These are phyloP conservation scores for Tortricodes alternella DNA, from an alignment of 2,888 invertebrate genomes.

Conservation along the genomic window DNA sequence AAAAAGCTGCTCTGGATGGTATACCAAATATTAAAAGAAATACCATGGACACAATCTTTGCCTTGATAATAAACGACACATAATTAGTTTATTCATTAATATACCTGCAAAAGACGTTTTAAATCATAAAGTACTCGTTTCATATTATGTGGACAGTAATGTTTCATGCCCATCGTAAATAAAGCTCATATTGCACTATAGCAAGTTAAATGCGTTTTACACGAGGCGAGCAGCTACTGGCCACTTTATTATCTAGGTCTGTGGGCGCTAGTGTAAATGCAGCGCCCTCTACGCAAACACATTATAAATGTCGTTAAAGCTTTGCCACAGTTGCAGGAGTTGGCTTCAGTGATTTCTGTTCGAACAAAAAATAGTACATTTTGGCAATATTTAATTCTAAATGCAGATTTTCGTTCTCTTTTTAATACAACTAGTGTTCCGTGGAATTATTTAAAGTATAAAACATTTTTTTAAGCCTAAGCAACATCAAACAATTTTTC, in stretches of 20 bases:
- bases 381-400: too few species aligned
- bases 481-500: too few species aligned
- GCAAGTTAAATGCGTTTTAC: slow-evolving; percentile 12
- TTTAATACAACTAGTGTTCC: too few species aligned
- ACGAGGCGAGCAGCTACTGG: background rate
- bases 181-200: slow-evolving; percentile 35
- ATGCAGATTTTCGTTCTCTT: too few species aligned
- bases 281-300: slow-evolving; percentile 7
- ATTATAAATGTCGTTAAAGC: slow-evolving; percentile 8
- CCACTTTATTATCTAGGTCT: slow-evolving; percentile 8
- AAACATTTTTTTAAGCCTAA: too few species aligned
- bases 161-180: slow-evolving; percentile 46
- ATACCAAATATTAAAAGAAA: too few species aligned
- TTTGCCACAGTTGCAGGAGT: background rate
- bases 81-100: slow-evolving; percentile 3
- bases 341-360: background rate
- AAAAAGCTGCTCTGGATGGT: too few species aligned
- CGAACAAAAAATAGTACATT: too few species aligned
- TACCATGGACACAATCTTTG: too few species aligned
- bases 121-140: slow-evolving; percentile 45
- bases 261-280: slow-evolving; percentile 8
- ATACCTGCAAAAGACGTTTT: slow-evolving; percentile 41
- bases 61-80: background rate
- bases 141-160: slow-evolving; percentile 42
- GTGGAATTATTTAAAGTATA: too few species aligned